Percentiles rank a stretch among this genome's conserved stretches.
Conservation (phyloP, 1,140 invertebrate species). For the Danaus melanippus region DNA sequence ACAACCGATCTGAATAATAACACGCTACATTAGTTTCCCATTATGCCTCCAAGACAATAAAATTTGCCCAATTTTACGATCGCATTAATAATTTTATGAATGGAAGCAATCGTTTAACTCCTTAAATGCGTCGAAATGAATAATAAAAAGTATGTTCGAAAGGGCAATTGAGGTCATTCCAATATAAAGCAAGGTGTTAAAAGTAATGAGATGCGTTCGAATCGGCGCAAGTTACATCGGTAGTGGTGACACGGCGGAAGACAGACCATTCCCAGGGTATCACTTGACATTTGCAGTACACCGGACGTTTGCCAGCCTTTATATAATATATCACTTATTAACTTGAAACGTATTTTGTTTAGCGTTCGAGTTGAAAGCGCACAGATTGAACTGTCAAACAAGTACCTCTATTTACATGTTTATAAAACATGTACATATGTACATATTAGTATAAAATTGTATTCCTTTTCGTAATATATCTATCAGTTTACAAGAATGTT, state of each 20-base stretch:
- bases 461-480: no score
- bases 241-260: constrained; percentile 38
- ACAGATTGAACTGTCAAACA: no score
- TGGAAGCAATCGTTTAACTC: constrained; percentile 63
- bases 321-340: background rate
- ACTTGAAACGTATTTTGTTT: no score
- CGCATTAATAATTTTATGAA: constrained; percentile 72
- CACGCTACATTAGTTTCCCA: constrained; percentile 72
- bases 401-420: no score
- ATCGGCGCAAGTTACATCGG: constrained; percentile 22
- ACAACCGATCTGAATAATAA: constrained; percentile 70
- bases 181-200: constrained; percentile 47
- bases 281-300: constrained; percentile 37
- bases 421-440: no score
- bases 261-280: constrained; percentile 56
- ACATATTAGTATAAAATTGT: no score
- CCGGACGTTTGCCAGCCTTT: constrained; percentile 40
- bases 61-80: constrained; percentile 72
- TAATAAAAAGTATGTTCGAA: constrained; percentile 40
- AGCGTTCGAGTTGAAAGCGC: no score
- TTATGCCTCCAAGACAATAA: constrained; percentile 71
- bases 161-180: constrained; percentile 47
- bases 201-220: constrained; percentile 37
- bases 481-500: no score
- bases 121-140: constrained; percentile 56